phyloP scores from a whole-genome alignment of 2,113 vertebrate genomes.

The Thamnaconus septentrionalis region DNA sequence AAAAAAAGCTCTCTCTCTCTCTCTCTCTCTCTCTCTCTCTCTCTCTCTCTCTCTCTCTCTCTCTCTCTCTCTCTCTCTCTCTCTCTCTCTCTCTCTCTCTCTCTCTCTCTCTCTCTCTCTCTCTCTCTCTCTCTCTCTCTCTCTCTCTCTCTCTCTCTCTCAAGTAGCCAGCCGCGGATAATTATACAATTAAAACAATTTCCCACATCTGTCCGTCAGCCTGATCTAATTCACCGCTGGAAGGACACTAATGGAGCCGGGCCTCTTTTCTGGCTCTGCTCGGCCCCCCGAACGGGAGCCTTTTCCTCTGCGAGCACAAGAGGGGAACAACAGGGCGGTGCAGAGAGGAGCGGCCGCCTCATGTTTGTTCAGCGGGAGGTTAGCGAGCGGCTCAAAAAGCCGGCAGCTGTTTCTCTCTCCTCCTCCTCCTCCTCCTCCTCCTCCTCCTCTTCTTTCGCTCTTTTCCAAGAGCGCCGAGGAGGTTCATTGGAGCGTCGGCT shows the following conservation, averaged over 20 bases:
- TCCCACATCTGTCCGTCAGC: conserved; percentile 71
- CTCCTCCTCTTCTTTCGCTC: too few relatives aligned
- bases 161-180: conserved; percentile 67
- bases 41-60: conserved; percentile 48
- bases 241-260: conserved; percentile 61
- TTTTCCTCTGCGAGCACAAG: conserved; percentile 35
- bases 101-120: conserved; percentile 55
- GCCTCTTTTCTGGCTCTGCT: conserved; percentile 31
- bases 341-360: conserved; percentile 16
- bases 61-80: conserved; percentile 57
- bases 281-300: conserved; percentile 43
- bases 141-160: conserved; percentile 61
- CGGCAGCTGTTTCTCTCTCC: neutral
- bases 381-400: conserved; percentile 42
- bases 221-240: conserved; percentile 66
- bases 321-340: conserved; percentile 27
- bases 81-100: conserved; percentile 50
- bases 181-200: conserved; percentile 79
- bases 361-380: conserved; percentile 59
- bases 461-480: neutral
- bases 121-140: conserved; percentile 53
- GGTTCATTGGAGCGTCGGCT: conserved; percentile 55
- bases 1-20: conserved; percentile 36
- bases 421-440: too few relatives aligned
- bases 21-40: conserved; percentile 58